phyloP scores from a whole-genome alignment of 2,113 vertebrate genomes.

The Lanius collurio region DNA sequence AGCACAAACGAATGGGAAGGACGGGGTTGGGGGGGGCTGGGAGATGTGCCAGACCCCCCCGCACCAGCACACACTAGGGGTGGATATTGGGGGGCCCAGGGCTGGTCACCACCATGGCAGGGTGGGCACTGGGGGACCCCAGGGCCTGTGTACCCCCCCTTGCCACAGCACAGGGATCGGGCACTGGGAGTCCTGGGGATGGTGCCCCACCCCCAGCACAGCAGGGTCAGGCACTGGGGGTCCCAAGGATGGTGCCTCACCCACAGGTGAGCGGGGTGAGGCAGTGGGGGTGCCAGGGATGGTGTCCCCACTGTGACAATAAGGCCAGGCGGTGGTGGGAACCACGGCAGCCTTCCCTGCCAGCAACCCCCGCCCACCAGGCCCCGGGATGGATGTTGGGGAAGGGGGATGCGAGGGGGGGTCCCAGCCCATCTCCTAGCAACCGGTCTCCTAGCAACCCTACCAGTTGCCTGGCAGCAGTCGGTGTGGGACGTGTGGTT shows the following conservation, averaged over 20 bases:
- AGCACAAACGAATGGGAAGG: not conserved
- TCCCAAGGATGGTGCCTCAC: not conserved
- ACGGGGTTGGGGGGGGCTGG: not conserved
- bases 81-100: accelerated
- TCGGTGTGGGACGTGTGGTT: not conserved
- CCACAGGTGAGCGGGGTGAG: accelerated
- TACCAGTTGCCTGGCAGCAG: not conserved
- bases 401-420: not conserved
- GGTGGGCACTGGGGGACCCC: not conserved
- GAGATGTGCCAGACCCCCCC: not conserved
- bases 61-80: accelerated
- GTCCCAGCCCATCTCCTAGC: not conserved
- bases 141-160: not conserved
- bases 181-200: not conserved
- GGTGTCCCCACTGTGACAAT: not conserved
- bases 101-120: not conserved
- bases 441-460: not conserved
- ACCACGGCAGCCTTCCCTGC: not conserved
- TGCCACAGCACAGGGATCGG: not conserved
- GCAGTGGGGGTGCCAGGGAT: accelerated
- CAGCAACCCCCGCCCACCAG: accelerated
- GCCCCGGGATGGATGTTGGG: not conserved
- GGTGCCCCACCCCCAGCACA: too few species aligned
- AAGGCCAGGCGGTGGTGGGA: not conserved
- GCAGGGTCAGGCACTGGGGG: not conserved